Percentiles rank a stretch among this genome's conserved stretches.
phyloP scores from a whole-genome alignment of 2,113 vertebrate species.

The Holacanthus passer region DNA sequence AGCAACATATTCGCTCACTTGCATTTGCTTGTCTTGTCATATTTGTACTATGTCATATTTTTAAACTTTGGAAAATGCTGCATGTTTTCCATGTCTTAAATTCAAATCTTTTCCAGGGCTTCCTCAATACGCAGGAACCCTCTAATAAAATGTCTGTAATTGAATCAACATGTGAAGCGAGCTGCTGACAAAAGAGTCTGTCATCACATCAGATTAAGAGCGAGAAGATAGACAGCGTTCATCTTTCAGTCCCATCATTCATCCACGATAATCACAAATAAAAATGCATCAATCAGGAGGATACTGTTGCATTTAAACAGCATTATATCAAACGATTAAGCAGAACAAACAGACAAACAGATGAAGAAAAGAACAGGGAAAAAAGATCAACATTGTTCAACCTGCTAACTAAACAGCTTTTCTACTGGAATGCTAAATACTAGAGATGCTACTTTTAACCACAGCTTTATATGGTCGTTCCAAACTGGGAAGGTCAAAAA shows the following conservation, averaged over 20 bases:
- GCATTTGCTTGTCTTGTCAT: too few relatives aligned
- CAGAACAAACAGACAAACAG: slow-evolving; percentile 32
- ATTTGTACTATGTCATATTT: too few relatives aligned
- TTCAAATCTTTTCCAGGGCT: background rate
- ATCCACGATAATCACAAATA: slow-evolving; percentile 10
- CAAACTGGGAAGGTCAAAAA: slow-evolving; percentile 5
- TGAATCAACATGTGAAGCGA: background rate
- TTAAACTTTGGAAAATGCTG: background rate
- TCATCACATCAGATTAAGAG: background rate
- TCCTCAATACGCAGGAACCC: background rate
- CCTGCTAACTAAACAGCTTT: too few relatives aligned
- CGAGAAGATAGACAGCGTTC: background rate
- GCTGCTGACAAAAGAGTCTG: slow-evolving; percentile 36
- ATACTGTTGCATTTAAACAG: background rate
- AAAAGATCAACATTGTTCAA: background rate
- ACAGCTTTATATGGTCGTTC: background rate
- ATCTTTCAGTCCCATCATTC: slow-evolving; percentile 5
- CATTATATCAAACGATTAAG: background rate
- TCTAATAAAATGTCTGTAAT: background rate
- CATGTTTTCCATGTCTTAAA: background rate
- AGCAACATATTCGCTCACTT: too few relatives aligned
- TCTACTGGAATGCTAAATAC: background rate
- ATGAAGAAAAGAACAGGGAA: background rate
- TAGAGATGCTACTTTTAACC: background rate
- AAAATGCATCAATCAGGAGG: background rate